Conservation (phyloP, 2,888 invertebrate genomes). For the Smittia aterrima region DNA sequence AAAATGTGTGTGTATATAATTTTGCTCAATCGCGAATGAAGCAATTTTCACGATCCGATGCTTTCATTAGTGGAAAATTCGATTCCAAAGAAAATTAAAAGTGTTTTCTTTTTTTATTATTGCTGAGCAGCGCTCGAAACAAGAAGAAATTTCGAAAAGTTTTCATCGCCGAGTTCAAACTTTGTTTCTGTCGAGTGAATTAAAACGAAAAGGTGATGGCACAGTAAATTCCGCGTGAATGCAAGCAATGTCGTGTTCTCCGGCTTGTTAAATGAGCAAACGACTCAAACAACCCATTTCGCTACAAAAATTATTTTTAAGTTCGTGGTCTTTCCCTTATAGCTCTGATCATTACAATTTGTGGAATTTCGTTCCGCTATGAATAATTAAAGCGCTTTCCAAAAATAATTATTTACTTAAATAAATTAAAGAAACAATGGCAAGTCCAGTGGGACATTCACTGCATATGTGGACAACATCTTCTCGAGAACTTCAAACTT, state of each 20-base stretch:
- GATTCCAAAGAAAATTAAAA: not conserved
- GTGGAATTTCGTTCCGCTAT: not conserved
- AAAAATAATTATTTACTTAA: not conserved
- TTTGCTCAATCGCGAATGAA: slow-evolving; percentile 13
- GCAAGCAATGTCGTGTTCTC: not conserved
- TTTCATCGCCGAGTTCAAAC: not conserved
- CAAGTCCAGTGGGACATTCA: not conserved
- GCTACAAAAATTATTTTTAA: not conserved
- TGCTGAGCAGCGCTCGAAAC: not conserved
- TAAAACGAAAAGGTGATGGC: not conserved
- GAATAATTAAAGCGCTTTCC: not conserved
- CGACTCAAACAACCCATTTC: not conserved
- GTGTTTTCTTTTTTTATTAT: not conserved
- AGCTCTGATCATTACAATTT: not conserved
- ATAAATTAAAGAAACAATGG: not conserved
- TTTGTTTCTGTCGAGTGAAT: not conserved
- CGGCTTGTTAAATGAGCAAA: not conserved
- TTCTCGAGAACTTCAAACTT: too few relatives aligned
- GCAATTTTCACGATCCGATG: slow-evolving; percentile 9
- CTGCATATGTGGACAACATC: too few relatives aligned
- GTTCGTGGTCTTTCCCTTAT: not conserved
- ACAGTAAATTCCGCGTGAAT: not conserved
- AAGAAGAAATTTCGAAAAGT: not conserved
- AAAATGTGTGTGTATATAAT: not conserved
- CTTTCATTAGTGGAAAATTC: not conserved